Evolutionary conservation across 2,888 invertebrate genomes (phyloP).

Genomic region (Adelphocoris suturalis): DNA sequence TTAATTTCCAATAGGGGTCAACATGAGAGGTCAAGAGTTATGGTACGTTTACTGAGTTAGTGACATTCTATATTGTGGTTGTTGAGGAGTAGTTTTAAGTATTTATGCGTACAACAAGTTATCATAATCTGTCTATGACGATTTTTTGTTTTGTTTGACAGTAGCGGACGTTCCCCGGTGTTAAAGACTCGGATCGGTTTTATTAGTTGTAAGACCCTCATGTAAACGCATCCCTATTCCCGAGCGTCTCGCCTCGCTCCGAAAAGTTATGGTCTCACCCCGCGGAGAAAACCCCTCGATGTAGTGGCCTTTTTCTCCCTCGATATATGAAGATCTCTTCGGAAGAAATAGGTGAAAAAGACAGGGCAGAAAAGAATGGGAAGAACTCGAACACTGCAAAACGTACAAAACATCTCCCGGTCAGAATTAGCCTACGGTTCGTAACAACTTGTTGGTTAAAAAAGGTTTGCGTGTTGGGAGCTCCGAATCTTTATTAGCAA

Average conservation of each 20-base stretch:
- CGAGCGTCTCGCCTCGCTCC: background rate
- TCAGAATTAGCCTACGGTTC: constrained; percentile 53
- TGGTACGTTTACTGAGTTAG: too few species aligned
- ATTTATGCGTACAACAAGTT: too few species aligned
- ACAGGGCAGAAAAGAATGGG: background rate
- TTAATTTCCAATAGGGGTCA: too few species aligned
- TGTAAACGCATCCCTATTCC: background rate
- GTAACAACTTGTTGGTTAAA: constrained; percentile 38
- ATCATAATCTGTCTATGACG: too few species aligned
- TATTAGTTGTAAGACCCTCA: constrained; percentile 6
- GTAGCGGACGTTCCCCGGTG: background rate
- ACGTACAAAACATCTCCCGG: background rate
- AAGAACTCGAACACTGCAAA: constrained; percentile 13
- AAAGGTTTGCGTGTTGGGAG: constrained; percentile 51
- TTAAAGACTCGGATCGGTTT: background rate
- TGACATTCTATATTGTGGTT: too few species aligned
- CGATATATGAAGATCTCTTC: background rate
- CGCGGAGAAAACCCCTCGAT: background rate
- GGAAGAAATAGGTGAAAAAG: constrained; percentile 23
- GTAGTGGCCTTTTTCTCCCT: background rate
- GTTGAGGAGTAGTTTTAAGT: too few species aligned
- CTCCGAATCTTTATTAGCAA: constrained; percentile 63
- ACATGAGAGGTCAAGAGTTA: too few species aligned
- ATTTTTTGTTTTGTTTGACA: constrained; percentile 1
- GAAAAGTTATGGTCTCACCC: background rate